Percentiles rank a stretch among this genome's conserved stretches.
Conservation (phyloP, 2,113 vertebrate species). For the Dasyornis broadbenti region DNA sequence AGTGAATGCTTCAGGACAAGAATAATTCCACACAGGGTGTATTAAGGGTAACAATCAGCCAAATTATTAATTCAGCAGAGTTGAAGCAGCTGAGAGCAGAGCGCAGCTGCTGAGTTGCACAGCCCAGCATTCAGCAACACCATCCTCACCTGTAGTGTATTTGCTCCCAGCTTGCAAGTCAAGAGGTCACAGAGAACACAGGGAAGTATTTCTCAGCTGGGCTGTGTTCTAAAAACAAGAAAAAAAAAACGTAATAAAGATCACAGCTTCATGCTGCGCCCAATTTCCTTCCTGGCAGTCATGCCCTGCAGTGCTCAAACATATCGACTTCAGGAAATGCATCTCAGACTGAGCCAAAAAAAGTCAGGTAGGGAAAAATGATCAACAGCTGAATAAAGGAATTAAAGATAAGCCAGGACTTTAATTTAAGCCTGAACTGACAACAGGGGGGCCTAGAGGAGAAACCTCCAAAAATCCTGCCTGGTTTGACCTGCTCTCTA, state of each 20-base stretch:
- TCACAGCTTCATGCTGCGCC: accelerated
- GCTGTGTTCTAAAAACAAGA: neutral
- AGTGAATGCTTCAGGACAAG: accelerated
- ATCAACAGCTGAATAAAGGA: neutral
- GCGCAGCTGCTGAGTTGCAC: neutral
- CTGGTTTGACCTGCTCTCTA: too few relatives aligned
- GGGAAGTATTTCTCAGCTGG: neutral
- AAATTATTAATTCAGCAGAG: neutral
- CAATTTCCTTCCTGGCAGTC: neutral
- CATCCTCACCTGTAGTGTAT: neutral
- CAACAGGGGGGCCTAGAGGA: neutral
- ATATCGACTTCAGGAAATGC: accelerated
- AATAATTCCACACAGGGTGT: neutral
- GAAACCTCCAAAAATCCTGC: neutral
- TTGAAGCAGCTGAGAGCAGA: neutral
- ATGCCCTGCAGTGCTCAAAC: neutral
- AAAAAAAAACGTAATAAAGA: neutral
- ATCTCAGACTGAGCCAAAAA: neutral
- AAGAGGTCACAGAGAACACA: neutral
- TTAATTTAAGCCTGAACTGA: neutral
- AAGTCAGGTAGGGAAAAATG: neutral
- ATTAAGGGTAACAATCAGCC: neutral
- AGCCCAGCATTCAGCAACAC: neutral
- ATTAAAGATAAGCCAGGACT: neutral
- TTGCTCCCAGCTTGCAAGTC: neutral